Conservation (phyloP, 35 echinoderm and acorn worm species). For the Apostichopus parvimensis region DNA sequence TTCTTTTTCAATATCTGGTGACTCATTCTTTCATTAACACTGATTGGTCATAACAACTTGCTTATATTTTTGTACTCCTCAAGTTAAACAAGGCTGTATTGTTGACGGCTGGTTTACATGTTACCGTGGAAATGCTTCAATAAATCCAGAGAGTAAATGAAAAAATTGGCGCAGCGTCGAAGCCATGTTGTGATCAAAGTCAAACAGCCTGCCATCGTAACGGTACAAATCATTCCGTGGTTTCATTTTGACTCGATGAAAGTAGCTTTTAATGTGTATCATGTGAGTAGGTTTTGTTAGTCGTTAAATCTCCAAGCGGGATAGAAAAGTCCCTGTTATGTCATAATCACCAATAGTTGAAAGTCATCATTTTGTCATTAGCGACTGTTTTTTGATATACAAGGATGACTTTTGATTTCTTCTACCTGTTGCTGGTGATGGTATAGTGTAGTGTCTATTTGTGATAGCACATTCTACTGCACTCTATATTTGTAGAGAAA, state of each 20-base stretch:
- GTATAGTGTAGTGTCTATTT: background rate
- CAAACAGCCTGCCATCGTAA: conserved; percentile 18
- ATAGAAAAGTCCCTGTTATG: background rate
- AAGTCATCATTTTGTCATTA: conserved; percentile 1
- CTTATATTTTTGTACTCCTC: conserved; percentile 20
- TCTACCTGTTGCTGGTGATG: background rate
- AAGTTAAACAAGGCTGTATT: conserved; percentile 35
- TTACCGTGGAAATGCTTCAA: background rate
- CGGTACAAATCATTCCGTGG: conserved; percentile 18
- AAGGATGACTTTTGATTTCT: background rate
- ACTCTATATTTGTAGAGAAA: too few relatives aligned
- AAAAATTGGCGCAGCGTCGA: background rate
- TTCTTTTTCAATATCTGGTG: conserved; percentile 23
- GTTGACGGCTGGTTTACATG: conserved; percentile 19
- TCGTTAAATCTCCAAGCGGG: background rate
- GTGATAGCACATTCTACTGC: background rate
- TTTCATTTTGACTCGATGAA: background rate
- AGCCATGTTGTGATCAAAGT: conserved; percentile 27
- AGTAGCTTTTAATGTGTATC: conserved; percentile 13
- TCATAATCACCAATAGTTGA: background rate
- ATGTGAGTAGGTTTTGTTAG: background rate
- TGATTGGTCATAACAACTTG: conserved; percentile 37
- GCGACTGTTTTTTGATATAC: background rate
- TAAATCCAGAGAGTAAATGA: background rate
- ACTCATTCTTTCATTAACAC: conserved; percentile 39